phyloP scores from a whole-genome alignment of 1,140 invertebrate genomes.

The Drosophila equinoxialis region DNA sequence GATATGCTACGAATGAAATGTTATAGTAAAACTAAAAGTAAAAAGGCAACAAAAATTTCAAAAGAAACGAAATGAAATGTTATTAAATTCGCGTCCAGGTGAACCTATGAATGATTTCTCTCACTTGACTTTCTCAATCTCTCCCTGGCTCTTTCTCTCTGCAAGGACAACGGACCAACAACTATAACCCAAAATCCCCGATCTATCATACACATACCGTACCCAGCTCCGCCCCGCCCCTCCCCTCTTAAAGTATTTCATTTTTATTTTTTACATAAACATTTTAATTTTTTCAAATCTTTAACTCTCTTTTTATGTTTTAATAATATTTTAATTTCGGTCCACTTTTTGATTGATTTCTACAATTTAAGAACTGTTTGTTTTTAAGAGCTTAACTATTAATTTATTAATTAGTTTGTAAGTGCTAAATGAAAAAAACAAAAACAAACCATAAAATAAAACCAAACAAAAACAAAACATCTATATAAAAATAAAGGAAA shows the following conservation, averaged over 20 bases:
- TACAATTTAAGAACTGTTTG: conserved; percentile 60
- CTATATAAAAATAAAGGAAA: conserved; percentile 75
- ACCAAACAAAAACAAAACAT: conserved; percentile 70
- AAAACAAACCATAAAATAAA: conserved; percentile 64
- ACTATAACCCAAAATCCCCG: neutral
- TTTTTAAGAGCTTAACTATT: conserved; percentile 75
- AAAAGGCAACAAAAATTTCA: conserved; percentile 5
- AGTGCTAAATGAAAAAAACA: conserved; percentile 54
- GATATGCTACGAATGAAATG: conserved; percentile 37
- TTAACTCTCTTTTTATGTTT: conserved; percentile 41
- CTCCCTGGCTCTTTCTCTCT: neutral
- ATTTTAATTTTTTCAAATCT: conserved; percentile 64
- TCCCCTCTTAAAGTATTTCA: conserved; percentile 60
- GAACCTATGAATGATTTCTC: conserved; percentile 42
- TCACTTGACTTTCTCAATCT: neutral
- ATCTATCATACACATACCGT: conserved; percentile 20
- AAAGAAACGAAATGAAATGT: neutral
- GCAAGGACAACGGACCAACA: conserved; percentile 6
- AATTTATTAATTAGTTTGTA: conserved; percentile 82
- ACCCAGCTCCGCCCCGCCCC: neutral
- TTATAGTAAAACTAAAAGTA: neutral
- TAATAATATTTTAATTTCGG: conserved; percentile 3
- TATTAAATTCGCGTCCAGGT: conserved; percentile 31
- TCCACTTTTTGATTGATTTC: conserved; percentile 38
- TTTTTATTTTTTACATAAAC: conserved; percentile 46